Base-by-base conservation (phyloP, 1,140 invertebrate genomes). In the Zaprionus kolodkinae region DNA sequence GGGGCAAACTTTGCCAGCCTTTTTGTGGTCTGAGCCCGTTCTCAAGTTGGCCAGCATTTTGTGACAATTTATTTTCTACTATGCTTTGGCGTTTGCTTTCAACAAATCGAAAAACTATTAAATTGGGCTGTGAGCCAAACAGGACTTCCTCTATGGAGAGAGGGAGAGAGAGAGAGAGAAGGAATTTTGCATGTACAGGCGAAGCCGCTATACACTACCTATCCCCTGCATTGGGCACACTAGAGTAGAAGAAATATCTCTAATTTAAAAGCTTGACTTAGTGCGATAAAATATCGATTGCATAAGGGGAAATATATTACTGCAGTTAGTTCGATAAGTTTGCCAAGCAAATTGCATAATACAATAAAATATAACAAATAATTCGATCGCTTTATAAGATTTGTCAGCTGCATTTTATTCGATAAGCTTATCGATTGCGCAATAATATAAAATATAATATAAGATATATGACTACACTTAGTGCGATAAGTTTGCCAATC, bases 101-200 rank as follows among this genome's bases (percentile, higher is more conserved):
- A 85, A 85, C 85, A 89, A 88, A 88, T 88, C 86, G 86, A 89
- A 88, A 88, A 88, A 88, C 85, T 88, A 88, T 88, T 88, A 88
- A 88, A 88, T 88, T 88, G 85, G 85, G 85, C 85, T 81, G 65
- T 71, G 77, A 79, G 85, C 85, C 85, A 88, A 76, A 76, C 63
- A 61, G 63, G 68, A 66, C 59, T 21, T 17, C 17, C 40, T 15
- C 27, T 3, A 1, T 30, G 4, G 1, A 6, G 27, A 1, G 3
- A 25, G 40, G 35, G 3, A 25, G 52, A 30, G 1, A 6, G 27
- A 1, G 3, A 25, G 40, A 40, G 3, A 25, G 52, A 52, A n/a
- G 11, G 35, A 59, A 12, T 52, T 35, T 30, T 38, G 38, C 12
- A 57, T 59, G 50, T 50, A 56, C n/a, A 36, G 36, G 21, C 45